These are phyloP conservation scores for Chrysogorgia sp. DNA, from an alignment of 92 coral and sea anemone genomes.

Conservation along the genomic window DNA sequence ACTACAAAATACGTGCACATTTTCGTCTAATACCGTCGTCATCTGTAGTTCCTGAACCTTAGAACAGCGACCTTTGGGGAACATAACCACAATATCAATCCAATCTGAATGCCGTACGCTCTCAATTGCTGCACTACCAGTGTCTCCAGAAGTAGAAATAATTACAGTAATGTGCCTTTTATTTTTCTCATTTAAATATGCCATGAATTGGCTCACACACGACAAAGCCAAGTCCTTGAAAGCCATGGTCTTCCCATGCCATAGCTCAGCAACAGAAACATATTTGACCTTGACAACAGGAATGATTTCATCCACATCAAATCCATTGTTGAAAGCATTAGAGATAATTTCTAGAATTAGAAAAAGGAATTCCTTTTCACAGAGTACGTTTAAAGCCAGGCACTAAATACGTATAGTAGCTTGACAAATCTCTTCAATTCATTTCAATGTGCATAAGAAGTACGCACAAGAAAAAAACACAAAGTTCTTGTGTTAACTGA, in stretches of 20 bases:
- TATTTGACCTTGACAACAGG: constrained; percentile 55
- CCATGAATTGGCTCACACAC: constrained; percentile 71
- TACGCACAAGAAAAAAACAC: too few species aligned
- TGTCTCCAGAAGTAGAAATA: constrained; percentile 88
- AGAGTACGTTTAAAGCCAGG: too few species aligned
- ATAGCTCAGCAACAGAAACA: constrained; percentile 74
- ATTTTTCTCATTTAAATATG: constrained; percentile 70
- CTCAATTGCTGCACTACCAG: constrained; percentile 95
- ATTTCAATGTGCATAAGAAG: too few species aligned
- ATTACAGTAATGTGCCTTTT: constrained; percentile 64
- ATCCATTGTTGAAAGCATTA: constrained; percentile 67
- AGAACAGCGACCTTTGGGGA: constrained; percentile 79
- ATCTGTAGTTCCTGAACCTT: constrained; percentile 85
- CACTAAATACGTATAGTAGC: too few species aligned
- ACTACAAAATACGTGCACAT: constrained; percentile 72
- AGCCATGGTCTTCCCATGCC: constrained; percentile 94
- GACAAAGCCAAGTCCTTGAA: constrained; percentile 84
- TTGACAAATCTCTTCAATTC: too few species aligned
- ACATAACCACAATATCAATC: constrained; percentile 72
- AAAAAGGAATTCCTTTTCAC: too few species aligned
- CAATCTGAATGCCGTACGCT: constrained; percentile 61
- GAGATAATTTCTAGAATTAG: constrained; percentile 60
- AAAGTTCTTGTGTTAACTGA: too few species aligned
- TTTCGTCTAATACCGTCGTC: constrained; percentile 76
- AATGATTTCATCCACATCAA: constrained; percentile 59